A percentile compares a stretch with the other conserved stretches of the same genome.
Evolutionary conservation across 2,797 vertebrate species (phyloP).

Genomic region (Sebastes nivosus): DNA sequence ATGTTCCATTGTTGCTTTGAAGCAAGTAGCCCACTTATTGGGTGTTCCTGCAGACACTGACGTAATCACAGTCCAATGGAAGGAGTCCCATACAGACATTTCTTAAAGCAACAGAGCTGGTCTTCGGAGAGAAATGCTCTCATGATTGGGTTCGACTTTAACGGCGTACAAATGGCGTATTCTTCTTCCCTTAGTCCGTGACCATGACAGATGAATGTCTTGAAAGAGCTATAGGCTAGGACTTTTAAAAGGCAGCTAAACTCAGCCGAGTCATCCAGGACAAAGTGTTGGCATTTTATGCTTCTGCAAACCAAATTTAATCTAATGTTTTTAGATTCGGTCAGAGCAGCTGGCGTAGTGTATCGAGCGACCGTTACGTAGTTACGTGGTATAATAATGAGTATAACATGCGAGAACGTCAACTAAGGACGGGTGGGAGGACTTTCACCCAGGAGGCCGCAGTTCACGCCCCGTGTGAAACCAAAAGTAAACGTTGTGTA

Average conservation of each 20-base stretch:
- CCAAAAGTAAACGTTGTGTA: no score
- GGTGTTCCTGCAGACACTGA: background rate
- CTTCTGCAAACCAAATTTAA: background rate
- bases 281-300: background rate
- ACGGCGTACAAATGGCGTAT: background rate
- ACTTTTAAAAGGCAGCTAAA: background rate
- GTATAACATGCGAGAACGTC: background rate
- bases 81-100: constrained; percentile 13
- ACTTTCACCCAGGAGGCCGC: no score
- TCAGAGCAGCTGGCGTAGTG: background rate
- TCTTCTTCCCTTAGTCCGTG: background rate
- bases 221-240: background rate
- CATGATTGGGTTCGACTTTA: background rate
- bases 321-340: background rate
- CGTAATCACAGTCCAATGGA: background rate
- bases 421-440: no score
- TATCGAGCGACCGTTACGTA: background rate
- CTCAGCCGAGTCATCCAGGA: background rate
- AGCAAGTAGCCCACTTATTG: background rate
- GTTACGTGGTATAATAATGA: background rate
- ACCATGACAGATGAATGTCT: background rate
- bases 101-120: background rate
- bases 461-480: no score
- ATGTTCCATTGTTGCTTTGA: background rate
- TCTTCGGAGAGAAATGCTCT: background rate